Percentiles rank a stretch among this genome's conserved stretches.
These are phyloP conservation scores for Nomada fucata DNA, from an alignment of 2,888 invertebrate genomes.

Conservation along the genomic window DNA sequence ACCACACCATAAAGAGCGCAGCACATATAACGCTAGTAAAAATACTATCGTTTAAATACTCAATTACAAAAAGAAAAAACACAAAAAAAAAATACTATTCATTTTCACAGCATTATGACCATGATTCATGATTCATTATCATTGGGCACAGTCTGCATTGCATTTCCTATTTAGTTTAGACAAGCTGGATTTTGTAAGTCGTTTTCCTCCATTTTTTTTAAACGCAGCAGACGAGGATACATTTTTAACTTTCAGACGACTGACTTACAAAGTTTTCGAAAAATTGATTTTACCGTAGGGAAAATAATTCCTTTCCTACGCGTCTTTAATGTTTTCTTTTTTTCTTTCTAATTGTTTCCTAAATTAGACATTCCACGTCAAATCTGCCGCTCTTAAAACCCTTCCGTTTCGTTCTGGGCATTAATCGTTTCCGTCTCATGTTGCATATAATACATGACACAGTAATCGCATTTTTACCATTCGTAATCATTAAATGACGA, in stretches of 20 bases:
- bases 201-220: not conserved
- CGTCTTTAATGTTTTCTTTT: not conserved
- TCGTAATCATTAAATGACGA: conserved; percentile 48
- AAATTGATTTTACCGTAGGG: not conserved
- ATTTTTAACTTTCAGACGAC: not conserved
- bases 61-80: not conserved
- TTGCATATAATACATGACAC: conserved; percentile 37
- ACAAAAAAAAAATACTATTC: conserved; percentile 18
- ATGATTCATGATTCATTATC: not conserved
- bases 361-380: conserved; percentile 48
- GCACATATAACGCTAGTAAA: conserved; percentile 65
- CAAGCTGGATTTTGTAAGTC: conserved; percentile 10
- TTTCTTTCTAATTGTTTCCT: not conserved
- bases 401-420: conserved; percentile 65
- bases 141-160: conserved; percentile 18
- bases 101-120: conserved; percentile 17
- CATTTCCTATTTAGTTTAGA: not conserved
- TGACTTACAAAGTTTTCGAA: not conserved
- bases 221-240: not conserved
- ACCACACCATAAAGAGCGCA: conserved; percentile 60
- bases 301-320: too few relatives aligned
- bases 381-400: conserved; percentile 62
- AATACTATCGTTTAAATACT: conserved; percentile 41
- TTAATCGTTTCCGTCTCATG: conserved; percentile 59
- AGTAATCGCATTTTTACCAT: conserved; percentile 52